Percentiles rank a stretch among this genome's conserved stretches.
Evolutionary conservation across 2,888 invertebrate species (phyloP).

Genomic region (Drosophila parthenogenetica): DNA sequence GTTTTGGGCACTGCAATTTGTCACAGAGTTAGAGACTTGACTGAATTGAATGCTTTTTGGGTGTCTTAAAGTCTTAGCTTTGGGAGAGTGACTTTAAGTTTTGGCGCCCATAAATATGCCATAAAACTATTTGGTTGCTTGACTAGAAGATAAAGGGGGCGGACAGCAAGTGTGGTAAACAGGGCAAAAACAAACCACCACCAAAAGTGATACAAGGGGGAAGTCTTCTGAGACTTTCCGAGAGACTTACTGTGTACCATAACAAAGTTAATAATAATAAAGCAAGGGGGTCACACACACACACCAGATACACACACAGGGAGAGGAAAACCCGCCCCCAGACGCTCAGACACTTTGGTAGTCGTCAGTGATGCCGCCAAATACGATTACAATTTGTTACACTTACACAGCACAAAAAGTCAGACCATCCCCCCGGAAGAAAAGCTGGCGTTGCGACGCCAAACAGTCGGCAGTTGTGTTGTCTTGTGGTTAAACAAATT

Average conservation of each 20-base stretch:
- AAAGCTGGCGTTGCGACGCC: slow-evolving; percentile 52
- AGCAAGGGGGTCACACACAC: slow-evolving; percentile 43
- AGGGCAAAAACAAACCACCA: slow-evolving; percentile 38
- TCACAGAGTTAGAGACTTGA: slow-evolving; percentile 50
- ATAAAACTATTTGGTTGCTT: slow-evolving; percentile 73
- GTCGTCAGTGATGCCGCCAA: slow-evolving; percentile 56
- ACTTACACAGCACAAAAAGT: slow-evolving; percentile 77
- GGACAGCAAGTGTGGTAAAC: slow-evolving; percentile 67
- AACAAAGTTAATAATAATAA: slow-evolving; percentile 78
- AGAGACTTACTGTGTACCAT: slow-evolving; percentile 62
- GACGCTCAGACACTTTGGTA: slow-evolving; percentile 34
- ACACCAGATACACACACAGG: background rate
- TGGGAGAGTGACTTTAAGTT: slow-evolving; percentile 61
- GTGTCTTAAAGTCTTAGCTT: slow-evolving; percentile 74
- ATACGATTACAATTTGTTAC: slow-evolving; percentile 79
- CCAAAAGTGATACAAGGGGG: slow-evolving; percentile 25
- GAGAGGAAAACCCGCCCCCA: slow-evolving; percentile 44
- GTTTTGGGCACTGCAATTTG: slow-evolving; percentile 69
- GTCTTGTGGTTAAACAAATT: slow-evolving; percentile 68
- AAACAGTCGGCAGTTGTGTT: slow-evolving; percentile 71
- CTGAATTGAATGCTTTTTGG: slow-evolving; percentile 28
- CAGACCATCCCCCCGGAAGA: slow-evolving; percentile 34
- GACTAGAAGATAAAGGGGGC: slow-evolving; percentile 73
- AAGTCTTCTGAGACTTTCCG: slow-evolving; percentile 51
- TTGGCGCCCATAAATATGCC: slow-evolving; percentile 78